phyloP scores from a whole-genome alignment of 2,888 invertebrate genomes.

The Druceiella hillmani region DNA sequence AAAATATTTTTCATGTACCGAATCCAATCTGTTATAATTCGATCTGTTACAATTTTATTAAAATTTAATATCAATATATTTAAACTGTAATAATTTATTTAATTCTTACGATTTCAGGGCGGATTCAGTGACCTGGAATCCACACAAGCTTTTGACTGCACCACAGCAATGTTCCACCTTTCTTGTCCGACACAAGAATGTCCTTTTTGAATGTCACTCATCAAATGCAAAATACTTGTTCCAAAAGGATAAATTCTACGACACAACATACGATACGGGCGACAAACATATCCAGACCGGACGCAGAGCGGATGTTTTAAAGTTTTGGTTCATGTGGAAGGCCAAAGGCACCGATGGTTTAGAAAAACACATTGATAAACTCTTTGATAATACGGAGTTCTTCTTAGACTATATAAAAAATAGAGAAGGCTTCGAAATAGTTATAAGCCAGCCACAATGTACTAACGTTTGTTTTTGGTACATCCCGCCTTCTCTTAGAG shows the following conservation, averaged over 20 bases:
- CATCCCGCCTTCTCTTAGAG: conserved; percentile 68
- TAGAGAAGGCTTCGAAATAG: conserved; percentile 67
- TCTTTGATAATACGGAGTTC: conserved; percentile 70
- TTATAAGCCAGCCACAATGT: conserved; percentile 78
- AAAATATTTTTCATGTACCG: too few relatives aligned
- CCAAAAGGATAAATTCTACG: conserved; percentile 88
- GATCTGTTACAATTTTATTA: too few relatives aligned
- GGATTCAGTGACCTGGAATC: conserved; percentile 92
- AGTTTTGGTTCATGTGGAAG: conserved; percentile 99
- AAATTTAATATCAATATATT: too few relatives aligned
- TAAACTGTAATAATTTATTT: too few relatives aligned
- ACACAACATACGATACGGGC: conserved; percentile 75
- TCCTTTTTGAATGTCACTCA: conserved; percentile 70
- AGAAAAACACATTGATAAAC: conserved; percentile 69
- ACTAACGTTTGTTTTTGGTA: conserved; percentile 98
- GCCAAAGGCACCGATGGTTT: conserved; percentile 81
- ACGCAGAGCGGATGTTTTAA: conserved; percentile 89
- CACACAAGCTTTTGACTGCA: conserved; percentile 85
- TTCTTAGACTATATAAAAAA: conserved; percentile 62
- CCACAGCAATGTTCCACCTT: conserved; percentile 91
- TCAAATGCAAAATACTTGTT: conserved; percentile 80
- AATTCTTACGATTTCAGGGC: conserved; percentile 59
- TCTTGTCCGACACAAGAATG: conserved; percentile 63
- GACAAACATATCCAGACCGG: conserved; percentile 97
- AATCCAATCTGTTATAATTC: too few relatives aligned